Conservation (phyloP, 2,797 vertebrate genomes). For the Muscicapa comitata region DNA sequence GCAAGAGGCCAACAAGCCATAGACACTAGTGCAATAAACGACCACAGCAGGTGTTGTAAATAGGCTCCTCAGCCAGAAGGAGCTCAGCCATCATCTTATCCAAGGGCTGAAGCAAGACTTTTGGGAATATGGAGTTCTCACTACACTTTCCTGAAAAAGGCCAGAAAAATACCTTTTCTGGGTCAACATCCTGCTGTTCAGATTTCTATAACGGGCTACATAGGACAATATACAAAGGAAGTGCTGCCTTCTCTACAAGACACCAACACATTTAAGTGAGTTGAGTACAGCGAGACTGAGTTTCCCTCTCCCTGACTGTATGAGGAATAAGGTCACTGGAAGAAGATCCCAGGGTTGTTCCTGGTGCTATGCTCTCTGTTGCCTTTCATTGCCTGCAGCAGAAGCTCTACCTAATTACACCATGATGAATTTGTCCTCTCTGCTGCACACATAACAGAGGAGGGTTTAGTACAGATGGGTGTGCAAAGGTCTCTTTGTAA, state of each 20-base stretch:
- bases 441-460: neutral
- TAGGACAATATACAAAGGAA: neutral
- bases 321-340: neutral
- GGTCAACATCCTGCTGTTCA: neutral
- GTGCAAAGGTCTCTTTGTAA: neutral
- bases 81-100: neutral
- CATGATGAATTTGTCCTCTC: neutral
- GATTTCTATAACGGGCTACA: neutral
- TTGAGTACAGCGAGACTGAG: neutral
- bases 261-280: neutral
- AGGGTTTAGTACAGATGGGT: neutral
- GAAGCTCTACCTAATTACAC: neutral
- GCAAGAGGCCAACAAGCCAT: neutral
- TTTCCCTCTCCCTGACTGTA: neutral
- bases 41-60: neutral
- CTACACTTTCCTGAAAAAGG: neutral
- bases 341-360: neutral
- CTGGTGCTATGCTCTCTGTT: neutral
- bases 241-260: neutral
- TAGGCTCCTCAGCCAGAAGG: neutral
- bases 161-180: neutral
- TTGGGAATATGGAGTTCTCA: neutral
- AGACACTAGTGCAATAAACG: neutral
- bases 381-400: neutral
- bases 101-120: neutral